phyloP scores from a whole-genome alignment of 2,888 invertebrate species.

The Himalopsyche anomala region DNA sequence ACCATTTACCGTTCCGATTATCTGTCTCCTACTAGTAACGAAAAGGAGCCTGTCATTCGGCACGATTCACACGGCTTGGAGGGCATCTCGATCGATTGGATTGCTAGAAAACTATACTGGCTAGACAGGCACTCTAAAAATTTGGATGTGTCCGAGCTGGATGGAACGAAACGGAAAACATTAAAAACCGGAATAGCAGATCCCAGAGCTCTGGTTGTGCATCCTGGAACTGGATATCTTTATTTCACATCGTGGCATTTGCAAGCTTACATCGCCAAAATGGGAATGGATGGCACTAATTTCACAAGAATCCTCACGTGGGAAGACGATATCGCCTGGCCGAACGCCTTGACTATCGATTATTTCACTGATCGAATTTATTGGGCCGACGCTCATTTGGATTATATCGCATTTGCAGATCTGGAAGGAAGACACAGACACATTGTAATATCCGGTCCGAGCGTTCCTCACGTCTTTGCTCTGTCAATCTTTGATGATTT shows the following conservation, averaged over 20 bases:
- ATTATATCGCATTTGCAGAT: constrained; percentile 97
- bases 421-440: constrained; percentile 93
- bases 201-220: constrained; percentile 95
- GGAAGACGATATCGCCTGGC: constrained; percentile 98
- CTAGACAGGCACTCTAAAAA: constrained; percentile 96
- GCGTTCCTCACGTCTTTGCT: constrained; percentile 97
- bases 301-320: constrained; percentile 92
- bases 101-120: constrained; percentile 97
- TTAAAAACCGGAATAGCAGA: constrained; percentile 92
- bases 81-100: constrained; percentile 98
- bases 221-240: constrained; percentile 94
- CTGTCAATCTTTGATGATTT: constrained; percentile 95
- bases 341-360: constrained; percentile 97
- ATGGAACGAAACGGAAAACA: constrained; percentile 94
- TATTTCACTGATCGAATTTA: constrained; percentile 96
- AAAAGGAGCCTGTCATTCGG: constrained; percentile 89
- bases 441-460: constrained; percentile 85
- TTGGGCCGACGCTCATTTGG: constrained; percentile 98
- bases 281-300: constrained; percentile 97
- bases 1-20: constrained; percentile 90
- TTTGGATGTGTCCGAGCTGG: constrained; percentile 94
- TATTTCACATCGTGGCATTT: constrained; percentile 98
- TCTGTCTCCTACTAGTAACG: constrained; percentile 76
- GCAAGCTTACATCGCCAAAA: constrained; percentile 96
- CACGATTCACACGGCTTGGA: constrained; percentile 98